These are phyloP conservation scores for Chrysolina oricalcia DNA, from an alignment of 2,888 invertebrate genomes.

Conservation along the genomic window DNA sequence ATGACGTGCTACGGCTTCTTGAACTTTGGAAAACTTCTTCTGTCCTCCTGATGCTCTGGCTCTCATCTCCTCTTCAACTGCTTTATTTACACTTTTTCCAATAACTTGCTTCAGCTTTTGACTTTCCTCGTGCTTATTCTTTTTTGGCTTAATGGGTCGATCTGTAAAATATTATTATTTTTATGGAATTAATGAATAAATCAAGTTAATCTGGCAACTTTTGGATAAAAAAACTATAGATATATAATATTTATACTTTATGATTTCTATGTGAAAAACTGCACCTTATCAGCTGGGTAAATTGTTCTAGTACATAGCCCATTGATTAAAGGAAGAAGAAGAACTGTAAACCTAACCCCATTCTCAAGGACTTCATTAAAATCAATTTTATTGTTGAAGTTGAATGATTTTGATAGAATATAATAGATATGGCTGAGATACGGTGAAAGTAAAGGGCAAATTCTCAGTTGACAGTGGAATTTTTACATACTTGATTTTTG, in stretches of 20 bases:
- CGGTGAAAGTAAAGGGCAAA: background rate
- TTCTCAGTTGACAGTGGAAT: background rate
- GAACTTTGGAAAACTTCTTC: conserved; percentile 73
- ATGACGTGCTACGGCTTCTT: conserved; percentile 72
- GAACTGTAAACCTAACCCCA: no score
- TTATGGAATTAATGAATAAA: background rate
- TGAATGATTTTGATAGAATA: no score
- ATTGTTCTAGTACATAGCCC: no score
- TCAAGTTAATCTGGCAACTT: background rate
- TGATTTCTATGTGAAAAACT: no score
- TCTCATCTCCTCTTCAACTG: conserved; percentile 80
- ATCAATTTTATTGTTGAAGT: no score
- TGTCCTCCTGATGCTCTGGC: conserved; percentile 73
- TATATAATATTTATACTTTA: background rate
- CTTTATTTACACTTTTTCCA: conserved; percentile 81
- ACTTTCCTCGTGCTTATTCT: conserved; percentile 74
- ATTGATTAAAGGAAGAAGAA: no score
- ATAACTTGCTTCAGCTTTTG: conserved; percentile 80
- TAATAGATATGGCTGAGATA: no score
- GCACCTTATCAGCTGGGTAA: no score
- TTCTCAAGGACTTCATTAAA: no score
- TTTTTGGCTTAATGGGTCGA: conserved; percentile 80
- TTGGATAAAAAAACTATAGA: background rate
- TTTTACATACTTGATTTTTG: conserved; percentile 76
- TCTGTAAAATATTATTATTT: conserved; percentile 69